phyloP scores from a whole-genome alignment of 2,888 invertebrate genomes.

The Perdita meconis region DNA sequence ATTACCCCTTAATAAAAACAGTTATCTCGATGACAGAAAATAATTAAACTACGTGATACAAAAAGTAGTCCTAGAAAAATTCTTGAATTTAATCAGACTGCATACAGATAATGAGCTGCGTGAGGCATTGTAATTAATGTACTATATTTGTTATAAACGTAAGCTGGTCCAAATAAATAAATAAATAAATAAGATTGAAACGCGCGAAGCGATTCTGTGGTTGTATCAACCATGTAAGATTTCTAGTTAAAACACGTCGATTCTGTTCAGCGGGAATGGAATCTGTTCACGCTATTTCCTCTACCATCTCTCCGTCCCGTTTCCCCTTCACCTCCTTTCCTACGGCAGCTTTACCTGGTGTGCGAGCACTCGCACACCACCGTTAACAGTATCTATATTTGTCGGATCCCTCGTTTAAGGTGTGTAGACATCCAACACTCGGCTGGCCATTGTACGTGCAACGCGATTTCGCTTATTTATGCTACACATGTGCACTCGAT shows the following conservation, averaged over 20 bases:
- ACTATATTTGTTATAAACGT: too few species aligned
- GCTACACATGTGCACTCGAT: constrained; percentile 46
- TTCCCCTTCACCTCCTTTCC: constrained; percentile 47
- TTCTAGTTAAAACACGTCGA: constrained; percentile 43
- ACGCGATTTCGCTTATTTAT: constrained; percentile 60
- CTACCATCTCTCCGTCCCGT: constrained; percentile 34
- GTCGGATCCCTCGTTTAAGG: constrained; percentile 27
- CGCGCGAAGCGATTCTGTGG: neutral
- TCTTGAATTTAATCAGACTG: too few species aligned
- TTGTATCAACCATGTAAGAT: neutral
- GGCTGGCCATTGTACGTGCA: constrained; percentile 19
- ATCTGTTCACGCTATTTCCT: constrained; percentile 58
- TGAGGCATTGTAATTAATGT: too few species aligned
- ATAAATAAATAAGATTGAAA: neutral
- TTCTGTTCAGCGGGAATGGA: constrained; percentile 55
- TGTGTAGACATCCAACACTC: constrained; percentile 45
- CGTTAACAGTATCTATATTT: constrained; percentile 38
- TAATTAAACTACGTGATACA: too few species aligned
- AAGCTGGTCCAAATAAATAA: too few species aligned
- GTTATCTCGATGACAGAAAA: too few species aligned
- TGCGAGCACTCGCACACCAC: constrained; percentile 26
- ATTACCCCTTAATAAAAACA: too few species aligned
- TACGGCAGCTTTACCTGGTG: constrained; percentile 30
- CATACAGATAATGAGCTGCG: too few species aligned
- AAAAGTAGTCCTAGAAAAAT: too few species aligned